Conservation (phyloP, 2,797 vertebrate species). For the Numenius phaeopus region DNA sequence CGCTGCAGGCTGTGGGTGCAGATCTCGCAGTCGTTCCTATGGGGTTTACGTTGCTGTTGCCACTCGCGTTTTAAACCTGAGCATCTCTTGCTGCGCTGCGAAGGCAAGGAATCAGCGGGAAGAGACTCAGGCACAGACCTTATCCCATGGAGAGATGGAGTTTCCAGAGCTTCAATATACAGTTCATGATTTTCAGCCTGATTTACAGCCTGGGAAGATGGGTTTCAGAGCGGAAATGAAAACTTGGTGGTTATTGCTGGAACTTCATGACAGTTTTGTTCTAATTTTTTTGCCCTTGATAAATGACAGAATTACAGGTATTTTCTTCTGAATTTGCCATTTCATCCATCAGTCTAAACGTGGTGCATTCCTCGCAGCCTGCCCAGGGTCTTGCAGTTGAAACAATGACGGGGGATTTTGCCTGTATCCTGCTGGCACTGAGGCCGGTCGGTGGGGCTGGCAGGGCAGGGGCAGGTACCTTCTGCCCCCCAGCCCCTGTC, state of each 20-base stretch:
- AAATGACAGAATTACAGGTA: background rate
- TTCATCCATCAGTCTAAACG: background rate
- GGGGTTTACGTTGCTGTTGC: background rate
- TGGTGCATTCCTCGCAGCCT: background rate
- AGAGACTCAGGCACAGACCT: background rate
- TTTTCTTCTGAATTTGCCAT: background rate
- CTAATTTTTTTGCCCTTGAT: background rate
- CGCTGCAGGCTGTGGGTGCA: background rate
- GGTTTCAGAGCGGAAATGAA: background rate
- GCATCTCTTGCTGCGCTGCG: background rate
- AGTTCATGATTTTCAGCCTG: background rate
- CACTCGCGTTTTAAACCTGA: accelerated
- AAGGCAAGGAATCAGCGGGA: too few species aligned
- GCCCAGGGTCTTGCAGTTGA: accelerated
- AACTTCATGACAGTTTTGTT: background rate
- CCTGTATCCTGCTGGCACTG: accelerated
- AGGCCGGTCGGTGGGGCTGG: accelerated
- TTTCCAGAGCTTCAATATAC: background rate
- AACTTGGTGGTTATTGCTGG: background rate
- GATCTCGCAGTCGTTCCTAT: accelerated
- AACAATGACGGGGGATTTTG: accelerated
- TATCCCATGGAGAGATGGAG: background rate
- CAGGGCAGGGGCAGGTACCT: background rate
- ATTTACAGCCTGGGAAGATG: background rate
- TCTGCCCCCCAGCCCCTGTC: background rate